These are phyloP conservation scores for Hemibagrus guttatus DNA, from an alignment of 2,797 vertebrate genomes.

Conservation along the genomic window DNA sequence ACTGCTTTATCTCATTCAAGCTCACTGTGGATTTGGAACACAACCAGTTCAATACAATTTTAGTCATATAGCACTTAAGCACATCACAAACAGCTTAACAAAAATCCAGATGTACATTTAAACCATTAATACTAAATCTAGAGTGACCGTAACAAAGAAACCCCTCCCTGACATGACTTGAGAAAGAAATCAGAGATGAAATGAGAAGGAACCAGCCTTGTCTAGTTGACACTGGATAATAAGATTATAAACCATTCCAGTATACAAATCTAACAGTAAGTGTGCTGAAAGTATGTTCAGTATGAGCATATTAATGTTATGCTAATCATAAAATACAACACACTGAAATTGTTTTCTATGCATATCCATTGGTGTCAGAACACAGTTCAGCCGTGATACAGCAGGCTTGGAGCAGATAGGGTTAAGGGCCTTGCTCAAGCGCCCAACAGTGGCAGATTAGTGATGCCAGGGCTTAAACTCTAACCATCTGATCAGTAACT, in stretches of 20 bases:
- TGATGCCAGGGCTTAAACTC: too few relatives aligned
- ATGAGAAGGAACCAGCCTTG: not conserved
- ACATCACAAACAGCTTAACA: not conserved
- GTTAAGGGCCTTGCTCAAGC: too few relatives aligned
- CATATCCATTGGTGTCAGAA: too few relatives aligned
- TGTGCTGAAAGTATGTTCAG: not conserved
- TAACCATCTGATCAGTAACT: too few relatives aligned
- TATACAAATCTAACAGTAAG: not conserved
- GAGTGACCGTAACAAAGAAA: not conserved
- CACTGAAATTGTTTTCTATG: too few relatives aligned
- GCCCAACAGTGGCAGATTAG: too few relatives aligned
- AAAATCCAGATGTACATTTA: not conserved
- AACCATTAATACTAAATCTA: not conserved
- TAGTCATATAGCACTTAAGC: not conserved
- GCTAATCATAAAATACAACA: too few relatives aligned
- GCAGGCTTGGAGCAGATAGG: too few relatives aligned
- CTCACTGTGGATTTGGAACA: not conserved
- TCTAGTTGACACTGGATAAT: too few relatives aligned
- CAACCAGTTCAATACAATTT: not conserved
- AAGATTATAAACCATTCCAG: not conserved
- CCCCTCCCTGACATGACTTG: not conserved
- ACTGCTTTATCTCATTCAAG: too few relatives aligned
- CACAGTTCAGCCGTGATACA: too few relatives aligned
- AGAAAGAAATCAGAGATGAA: not conserved
- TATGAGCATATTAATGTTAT: not conserved